Evolutionary conservation across 2,113 vertebrate genomes (phyloP), one percentile per base, ranked within the genome.

Genomic region (Elgaria multicarinata): DNA sequence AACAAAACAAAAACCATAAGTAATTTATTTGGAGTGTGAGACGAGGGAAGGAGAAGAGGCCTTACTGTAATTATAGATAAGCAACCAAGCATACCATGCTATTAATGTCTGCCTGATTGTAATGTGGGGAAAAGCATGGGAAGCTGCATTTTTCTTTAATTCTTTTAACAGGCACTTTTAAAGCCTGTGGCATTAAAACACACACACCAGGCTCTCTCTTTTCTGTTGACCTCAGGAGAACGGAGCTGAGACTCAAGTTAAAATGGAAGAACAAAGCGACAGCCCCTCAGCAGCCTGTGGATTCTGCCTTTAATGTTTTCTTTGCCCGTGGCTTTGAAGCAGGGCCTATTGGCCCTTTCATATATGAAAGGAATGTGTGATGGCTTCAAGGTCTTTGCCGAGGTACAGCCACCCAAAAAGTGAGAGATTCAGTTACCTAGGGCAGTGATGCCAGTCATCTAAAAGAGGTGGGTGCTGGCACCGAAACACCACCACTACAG

Each of bases 41-140:
- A 66, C 6, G n/a, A 75, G 71, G 44, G 39, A 86, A 81, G 82
- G 62, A 76, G 74, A 83, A 88, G 90, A 82, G 69, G 62, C 78
- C 72, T 79, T 69, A 33, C 78, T 90, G 90, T 87, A 92, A 92
- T 94, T 94, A 91, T 91, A 94, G 91, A 94, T 91, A 94, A 90
- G 91, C 87, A 85, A 85, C 85, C 83, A 85, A 90, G 90, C 88
- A 66, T 89, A 85, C 88, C 62, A 42, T 85, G 86, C 88, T 89
- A 87, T 93, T 94, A 91, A 81, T 79, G 67, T 80, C 86, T 87
- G 90, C 90, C 62, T 91, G 89, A 42, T 90, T 91, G 85, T 91
- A 88, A 91, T 85, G 89, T 55, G 53, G 36, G 39, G 42, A 50
- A n/a, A 76, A 75, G 55, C 86, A 86, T 26, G 46, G 69, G 28